Evolutionary conservation across 2,113 vertebrate species (phyloP).

Genomic region (Corvus moneduloides): DNA sequence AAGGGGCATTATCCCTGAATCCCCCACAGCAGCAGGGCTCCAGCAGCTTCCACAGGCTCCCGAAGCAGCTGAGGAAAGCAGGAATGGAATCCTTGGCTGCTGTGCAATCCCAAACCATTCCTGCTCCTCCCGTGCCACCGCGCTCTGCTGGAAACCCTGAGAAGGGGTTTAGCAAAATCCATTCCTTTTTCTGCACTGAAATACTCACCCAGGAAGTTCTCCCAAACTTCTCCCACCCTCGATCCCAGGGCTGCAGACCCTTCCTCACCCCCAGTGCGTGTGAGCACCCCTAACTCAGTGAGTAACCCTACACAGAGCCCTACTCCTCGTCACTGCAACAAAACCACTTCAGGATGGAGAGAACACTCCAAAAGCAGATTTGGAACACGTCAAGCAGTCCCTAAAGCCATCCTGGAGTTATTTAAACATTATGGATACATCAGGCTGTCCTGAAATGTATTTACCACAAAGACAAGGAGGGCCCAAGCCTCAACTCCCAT

Average conservation of each 20-base stretch:
- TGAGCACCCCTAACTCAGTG: rapidly evolving
- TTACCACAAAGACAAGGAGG: background rate
- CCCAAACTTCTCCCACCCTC: background rate
- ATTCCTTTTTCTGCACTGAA: background rate
- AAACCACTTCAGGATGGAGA: rapidly evolving
- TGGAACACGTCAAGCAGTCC: background rate
- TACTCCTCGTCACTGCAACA: background rate
- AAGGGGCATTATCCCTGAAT: background rate
- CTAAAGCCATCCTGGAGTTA: background rate
- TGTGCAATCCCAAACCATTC: background rate
- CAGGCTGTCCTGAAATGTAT: background rate
- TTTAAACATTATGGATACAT: background rate
- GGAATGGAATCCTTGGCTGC: background rate
- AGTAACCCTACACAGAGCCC: background rate
- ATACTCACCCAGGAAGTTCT: rapidly evolving
- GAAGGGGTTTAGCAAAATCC: background rate
- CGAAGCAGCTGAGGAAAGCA: background rate
- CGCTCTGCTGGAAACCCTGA: background rate
- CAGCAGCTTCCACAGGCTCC: background rate
- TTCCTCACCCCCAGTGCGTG: background rate
- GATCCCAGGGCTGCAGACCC: background rate
- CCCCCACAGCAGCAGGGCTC: background rate
- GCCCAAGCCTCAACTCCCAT: background rate
- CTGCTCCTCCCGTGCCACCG: rapidly evolving
- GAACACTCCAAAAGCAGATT: background rate